Evolutionary conservation across 2,797 vertebrate species (phyloP).

Genomic region (Paedocypris micromegethes): DNA sequence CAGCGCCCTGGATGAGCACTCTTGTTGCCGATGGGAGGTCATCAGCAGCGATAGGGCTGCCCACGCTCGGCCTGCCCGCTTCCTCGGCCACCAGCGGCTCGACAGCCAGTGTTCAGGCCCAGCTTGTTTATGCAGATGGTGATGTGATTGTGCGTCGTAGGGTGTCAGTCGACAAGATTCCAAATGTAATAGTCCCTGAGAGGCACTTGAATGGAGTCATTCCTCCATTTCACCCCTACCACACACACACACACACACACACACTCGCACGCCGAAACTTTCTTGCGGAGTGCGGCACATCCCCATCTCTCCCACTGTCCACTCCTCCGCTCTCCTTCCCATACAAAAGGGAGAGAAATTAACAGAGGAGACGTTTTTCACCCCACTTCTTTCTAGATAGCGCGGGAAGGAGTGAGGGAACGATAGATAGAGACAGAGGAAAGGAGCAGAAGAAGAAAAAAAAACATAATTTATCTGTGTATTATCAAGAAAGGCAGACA

Average conservation of each 20-base stretch:
- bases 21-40: constrained; percentile 59
- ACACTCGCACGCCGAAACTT: constrained; percentile 41
- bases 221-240: constrained; percentile 17
- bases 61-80: constrained; percentile 30
- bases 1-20: constrained; percentile 59
- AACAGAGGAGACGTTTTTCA: constrained; percentile 63
- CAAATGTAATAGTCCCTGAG: constrained; percentile 50
- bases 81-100: constrained; percentile 30
- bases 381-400: constrained; percentile 44
- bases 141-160: constrained; percentile 42
- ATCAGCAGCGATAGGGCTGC: constrained; percentile 51
- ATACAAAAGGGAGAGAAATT: constrained; percentile 64
- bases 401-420: constrained; percentile 42
- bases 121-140: constrained; percentile 48
- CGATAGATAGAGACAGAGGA: constrained; percentile 34
- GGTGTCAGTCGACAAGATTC: constrained; percentile 48
- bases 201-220: constrained; percentile 48
- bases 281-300: constrained; percentile 51
- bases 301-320: constrained; percentile 45
- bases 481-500: constrained; percentile 99
- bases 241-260: constrained; percentile 4
- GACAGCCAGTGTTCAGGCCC: constrained; percentile 12
- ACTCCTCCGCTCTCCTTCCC: constrained; percentile 45
- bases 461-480: constrained; percentile 99
- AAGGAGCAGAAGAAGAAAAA: constrained; percentile 51